Evolutionary conservation across 2,797 vertebrate genomes (phyloP).

Genomic region (Peromyscus melanophrys): DNA sequence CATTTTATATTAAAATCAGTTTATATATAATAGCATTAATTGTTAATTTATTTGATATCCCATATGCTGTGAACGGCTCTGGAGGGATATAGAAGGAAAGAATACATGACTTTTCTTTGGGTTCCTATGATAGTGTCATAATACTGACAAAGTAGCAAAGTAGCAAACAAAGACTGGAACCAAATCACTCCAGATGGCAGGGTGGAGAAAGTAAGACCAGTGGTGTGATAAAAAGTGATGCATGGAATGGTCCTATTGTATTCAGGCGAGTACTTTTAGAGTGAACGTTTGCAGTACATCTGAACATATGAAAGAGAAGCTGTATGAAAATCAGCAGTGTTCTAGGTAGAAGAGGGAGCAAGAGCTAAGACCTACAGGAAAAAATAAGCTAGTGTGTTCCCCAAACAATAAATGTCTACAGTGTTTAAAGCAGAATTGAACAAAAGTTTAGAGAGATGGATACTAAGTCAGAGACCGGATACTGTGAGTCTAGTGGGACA

Average conservation of each 20-base stretch:
- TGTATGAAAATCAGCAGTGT: slow-evolving; percentile 32
- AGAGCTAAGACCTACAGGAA: slow-evolving; percentile 17
- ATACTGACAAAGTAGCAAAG: neutral
- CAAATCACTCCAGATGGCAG: neutral
- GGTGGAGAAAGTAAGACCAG: neutral
- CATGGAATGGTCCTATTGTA: neutral
- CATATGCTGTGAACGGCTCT: neutral
- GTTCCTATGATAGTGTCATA: neutral
- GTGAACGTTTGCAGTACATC: neutral
- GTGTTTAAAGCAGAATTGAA: slow-evolving; percentile 16
- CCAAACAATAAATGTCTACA: neutral
- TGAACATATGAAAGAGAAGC: slow-evolving; percentile 10
- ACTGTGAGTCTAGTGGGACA: neutral
- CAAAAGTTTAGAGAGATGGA: neutral
- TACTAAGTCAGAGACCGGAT: neutral
- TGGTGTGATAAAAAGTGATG: neutral
- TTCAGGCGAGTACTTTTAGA: slow-evolving; percentile 5
- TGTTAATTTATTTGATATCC: neutral
- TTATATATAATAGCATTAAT: neutral
- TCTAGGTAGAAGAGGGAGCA: neutral
- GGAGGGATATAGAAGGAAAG: neutral
- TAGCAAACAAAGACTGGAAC: neutral
- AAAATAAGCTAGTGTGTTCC: slow-evolving; percentile 20
- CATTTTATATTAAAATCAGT: slow-evolving; percentile 30
- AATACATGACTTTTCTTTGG: neutral